A percentile compares a stretch with the other conserved stretches of the same genome.
Evolutionary conservation across 2,888 invertebrate genomes (phyloP).

Genomic region (Horisme vitalbata): DNA sequence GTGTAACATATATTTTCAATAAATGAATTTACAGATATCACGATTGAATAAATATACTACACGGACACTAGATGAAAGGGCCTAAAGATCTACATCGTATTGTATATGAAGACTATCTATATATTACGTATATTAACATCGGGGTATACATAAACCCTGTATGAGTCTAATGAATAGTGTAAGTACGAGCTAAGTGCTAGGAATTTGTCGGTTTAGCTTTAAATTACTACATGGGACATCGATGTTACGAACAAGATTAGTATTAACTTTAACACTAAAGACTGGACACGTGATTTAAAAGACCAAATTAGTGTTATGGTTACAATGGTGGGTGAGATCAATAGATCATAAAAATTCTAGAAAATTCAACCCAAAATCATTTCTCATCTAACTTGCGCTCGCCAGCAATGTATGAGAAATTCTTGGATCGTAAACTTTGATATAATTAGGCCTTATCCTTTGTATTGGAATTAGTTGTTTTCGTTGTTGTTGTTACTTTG

Average conservation of each 20-base stretch:
- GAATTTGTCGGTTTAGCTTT: constrained; percentile 47
- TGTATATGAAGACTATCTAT: constrained; percentile 36
- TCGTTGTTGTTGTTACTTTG: constrained; percentile 65
- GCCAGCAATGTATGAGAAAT: constrained; percentile 69
- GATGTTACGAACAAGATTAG: constrained; percentile 43
- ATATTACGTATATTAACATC: constrained; percentile 20
- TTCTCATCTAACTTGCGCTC: constrained; percentile 67
- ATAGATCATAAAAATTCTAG: constrained; percentile 67
- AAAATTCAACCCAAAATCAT: constrained; percentile 49
- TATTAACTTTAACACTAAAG: constrained; percentile 32
- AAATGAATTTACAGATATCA: constrained; percentile 78
- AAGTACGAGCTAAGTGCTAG: constrained; percentile 49
- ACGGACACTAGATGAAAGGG: constrained; percentile 45
- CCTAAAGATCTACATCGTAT: constrained; percentile 34
- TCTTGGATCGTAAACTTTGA: constrained; percentile 37
- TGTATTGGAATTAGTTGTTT: constrained; percentile 48
- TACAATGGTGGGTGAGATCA: constrained; percentile 57
- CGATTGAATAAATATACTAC: constrained; percentile 60
- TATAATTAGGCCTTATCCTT: constrained; percentile 44
- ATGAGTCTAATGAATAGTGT: constrained; percentile 26
- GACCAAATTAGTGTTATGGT: constrained; percentile 38
- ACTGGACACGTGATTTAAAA: constrained; percentile 26
- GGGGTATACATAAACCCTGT: constrained; percentile 32
- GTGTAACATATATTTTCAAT: constrained; percentile 79
- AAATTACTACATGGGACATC: constrained; percentile 41